phyloP scores from a whole-genome alignment of 2,797 vertebrate genomes.

The Parauchenoglanis ngamensis region DNA sequence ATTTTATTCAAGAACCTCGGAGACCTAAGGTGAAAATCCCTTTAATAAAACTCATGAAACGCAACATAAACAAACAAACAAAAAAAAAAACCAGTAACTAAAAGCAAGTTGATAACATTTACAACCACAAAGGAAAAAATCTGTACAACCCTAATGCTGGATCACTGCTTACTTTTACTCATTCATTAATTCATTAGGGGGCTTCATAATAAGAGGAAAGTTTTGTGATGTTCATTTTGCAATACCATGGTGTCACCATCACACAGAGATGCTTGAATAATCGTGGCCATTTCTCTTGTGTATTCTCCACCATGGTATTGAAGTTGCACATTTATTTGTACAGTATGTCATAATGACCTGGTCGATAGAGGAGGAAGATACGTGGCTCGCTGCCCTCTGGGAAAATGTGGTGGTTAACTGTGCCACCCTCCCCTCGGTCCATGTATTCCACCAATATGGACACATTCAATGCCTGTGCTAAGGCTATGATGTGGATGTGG shows the following conservation, averaged over 20 bases:
- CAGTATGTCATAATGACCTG: slow-evolving; percentile 95
- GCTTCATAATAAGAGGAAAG: slow-evolving; percentile 62
- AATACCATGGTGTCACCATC: slow-evolving; percentile 66
- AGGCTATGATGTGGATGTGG: slow-evolving; percentile 96
- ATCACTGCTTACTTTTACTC: slow-evolving; percentile 72
- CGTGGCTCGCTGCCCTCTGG: slow-evolving; percentile 90
- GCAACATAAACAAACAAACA: slow-evolving; percentile 75
- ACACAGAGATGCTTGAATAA: slow-evolving; percentile 70
- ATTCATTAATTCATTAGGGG: slow-evolving; percentile 52
- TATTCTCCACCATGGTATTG: slow-evolving; percentile 51
- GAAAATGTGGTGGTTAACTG: slow-evolving; percentile 92
- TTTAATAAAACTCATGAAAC: slow-evolving; percentile 91
- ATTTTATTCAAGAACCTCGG: background rate
- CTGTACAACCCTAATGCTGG: slow-evolving; percentile 86
- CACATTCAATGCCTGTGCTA: slow-evolving; percentile 89
- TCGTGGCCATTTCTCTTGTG: slow-evolving; percentile 62
- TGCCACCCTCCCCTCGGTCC: slow-evolving; percentile 91
- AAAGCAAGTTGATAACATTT: slow-evolving; percentile 86
- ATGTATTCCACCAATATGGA: slow-evolving; percentile 96
- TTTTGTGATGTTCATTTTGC: slow-evolving; percentile 58
- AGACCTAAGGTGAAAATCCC: slow-evolving; percentile 78
- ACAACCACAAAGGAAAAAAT: slow-evolving; percentile 84
- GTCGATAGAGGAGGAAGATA: slow-evolving; percentile 93
- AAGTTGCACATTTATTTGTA: slow-evolving; percentile 81
- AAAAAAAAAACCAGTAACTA: slow-evolving; percentile 80